Conservation (phyloP, 2,888 invertebrate genomes). For the Odontothrips loti region DNA sequence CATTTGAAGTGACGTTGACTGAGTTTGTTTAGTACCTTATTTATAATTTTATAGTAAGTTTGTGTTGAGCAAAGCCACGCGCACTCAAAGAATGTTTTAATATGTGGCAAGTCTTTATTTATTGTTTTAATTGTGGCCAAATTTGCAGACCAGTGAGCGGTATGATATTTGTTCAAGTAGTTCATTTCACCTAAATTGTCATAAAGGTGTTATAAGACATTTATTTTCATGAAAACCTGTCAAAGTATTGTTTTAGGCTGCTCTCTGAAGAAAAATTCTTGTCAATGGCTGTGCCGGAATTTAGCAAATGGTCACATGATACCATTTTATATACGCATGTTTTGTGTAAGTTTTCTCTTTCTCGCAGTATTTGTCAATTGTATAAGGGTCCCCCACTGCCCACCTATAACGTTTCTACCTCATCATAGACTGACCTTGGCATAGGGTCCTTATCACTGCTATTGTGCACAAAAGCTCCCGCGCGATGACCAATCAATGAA, state of each 20-base stretch:
- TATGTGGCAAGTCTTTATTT: constrained; percentile 6
- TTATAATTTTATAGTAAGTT: background rate
- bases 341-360: no score
- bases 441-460: background rate
- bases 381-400: no score
- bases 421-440: background rate
- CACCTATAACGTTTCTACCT: background rate
- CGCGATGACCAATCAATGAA: background rate
- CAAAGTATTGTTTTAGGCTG: no score
- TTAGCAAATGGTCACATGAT: no score
- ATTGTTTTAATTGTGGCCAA: background rate
- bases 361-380: no score
- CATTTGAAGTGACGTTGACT: background rate
- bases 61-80: background rate
- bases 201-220: no score
- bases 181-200: no score
- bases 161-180: background rate
- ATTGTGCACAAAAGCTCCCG: background rate
- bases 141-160: background rate
- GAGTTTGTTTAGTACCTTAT: constrained; percentile 19
- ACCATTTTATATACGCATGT: no score
- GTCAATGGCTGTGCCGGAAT: no score
- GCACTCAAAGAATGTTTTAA: background rate
- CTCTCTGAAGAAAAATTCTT: no score
- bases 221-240: no score